Percentiles rank a stretch among this genome's conserved stretches.
Evolutionary conservation across 2,113 vertebrate species (phyloP).

Genomic region (Opisthocomus hoazin): DNA sequence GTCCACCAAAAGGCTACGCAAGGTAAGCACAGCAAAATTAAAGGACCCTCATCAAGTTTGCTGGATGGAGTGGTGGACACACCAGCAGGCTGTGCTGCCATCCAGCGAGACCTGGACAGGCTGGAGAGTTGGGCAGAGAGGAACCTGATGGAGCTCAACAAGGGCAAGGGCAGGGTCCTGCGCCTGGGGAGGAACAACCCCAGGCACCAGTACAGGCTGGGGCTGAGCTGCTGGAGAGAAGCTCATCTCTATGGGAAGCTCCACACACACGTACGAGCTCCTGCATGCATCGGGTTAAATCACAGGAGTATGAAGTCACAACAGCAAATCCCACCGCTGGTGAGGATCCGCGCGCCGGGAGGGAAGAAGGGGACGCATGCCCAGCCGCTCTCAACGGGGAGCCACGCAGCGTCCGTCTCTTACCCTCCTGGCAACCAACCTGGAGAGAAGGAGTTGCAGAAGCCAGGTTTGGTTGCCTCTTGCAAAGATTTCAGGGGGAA

Average conservation of each 20-base stretch:
- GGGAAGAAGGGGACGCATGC: background rate
- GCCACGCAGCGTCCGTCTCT: background rate
- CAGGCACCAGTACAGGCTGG: too few species aligned
- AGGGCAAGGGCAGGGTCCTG: too few species aligned
- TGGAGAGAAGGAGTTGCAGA: fast-evolving
- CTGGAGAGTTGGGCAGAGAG: too few species aligned
- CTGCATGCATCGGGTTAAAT: fast-evolving
- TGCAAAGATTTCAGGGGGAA: background rate
- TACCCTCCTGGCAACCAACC: background rate
- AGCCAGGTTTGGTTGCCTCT: background rate
- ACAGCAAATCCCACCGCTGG: background rate
- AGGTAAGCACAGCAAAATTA: background rate
- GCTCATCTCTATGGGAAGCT: background rate
- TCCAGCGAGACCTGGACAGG: too few species aligned
- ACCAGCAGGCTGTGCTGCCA: too few species aligned
- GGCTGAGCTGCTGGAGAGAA: too few species aligned
- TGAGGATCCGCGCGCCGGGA: background rate
- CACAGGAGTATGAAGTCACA: fast-evolving
- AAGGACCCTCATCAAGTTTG: too few species aligned
- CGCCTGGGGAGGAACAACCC: too few species aligned
- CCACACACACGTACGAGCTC: fast-evolving
- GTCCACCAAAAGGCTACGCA: background rate
- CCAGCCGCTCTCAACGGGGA: fast-evolving
- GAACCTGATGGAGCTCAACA: too few species aligned
- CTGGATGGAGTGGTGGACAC: too few species aligned